Conservation (phyloP, 2,888 invertebrate genomes). For the Silvanus unidentatus region DNA sequence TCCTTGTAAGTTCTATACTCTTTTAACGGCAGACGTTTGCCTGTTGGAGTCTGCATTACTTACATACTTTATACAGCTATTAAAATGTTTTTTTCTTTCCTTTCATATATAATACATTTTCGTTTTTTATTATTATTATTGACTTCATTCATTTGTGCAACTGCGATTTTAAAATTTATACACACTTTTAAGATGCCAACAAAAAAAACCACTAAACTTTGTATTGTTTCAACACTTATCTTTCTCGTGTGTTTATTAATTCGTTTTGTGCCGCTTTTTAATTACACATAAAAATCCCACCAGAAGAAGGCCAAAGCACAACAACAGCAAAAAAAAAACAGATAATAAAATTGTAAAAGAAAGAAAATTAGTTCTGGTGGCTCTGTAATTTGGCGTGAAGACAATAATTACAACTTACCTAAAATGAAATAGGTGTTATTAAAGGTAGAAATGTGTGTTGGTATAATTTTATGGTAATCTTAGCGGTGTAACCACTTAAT, state of each 20-base stretch:
- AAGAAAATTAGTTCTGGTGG: conserved; percentile 3
- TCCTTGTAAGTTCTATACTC: conserved; percentile 8
- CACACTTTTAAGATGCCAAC: too few species aligned
- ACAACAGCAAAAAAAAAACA: not conserved
- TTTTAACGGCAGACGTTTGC: conserved; percentile 4
- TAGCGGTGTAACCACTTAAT: conserved; percentile 1
- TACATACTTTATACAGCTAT: conserved; percentile 25
- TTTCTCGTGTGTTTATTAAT: too few species aligned
- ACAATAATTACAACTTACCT: conserved; percentile 4
- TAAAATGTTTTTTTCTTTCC: conserved; percentile 14
- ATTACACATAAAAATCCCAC: not conserved
- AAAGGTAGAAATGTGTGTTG: conserved; percentile 1
- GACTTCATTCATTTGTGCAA: conserved; percentile 20
- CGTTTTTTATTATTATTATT: conserved; percentile 1
- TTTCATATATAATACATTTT: too few species aligned
- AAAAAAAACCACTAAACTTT: too few species aligned
- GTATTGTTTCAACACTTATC: too few species aligned
- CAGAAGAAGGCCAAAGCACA: not conserved
- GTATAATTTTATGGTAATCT: conserved; percentile 5
- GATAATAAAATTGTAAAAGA: not conserved
- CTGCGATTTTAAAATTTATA: too few species aligned
- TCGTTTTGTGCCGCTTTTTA: too few species aligned
- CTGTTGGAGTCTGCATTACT: conserved; percentile 18
- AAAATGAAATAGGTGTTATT: conserved; percentile 1
- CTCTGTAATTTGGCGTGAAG: conserved; percentile 5